These are phyloP conservation scores for Limnephilus auricula DNA, from an alignment of 2,888 invertebrate genomes.

Conservation along the genomic window DNA sequence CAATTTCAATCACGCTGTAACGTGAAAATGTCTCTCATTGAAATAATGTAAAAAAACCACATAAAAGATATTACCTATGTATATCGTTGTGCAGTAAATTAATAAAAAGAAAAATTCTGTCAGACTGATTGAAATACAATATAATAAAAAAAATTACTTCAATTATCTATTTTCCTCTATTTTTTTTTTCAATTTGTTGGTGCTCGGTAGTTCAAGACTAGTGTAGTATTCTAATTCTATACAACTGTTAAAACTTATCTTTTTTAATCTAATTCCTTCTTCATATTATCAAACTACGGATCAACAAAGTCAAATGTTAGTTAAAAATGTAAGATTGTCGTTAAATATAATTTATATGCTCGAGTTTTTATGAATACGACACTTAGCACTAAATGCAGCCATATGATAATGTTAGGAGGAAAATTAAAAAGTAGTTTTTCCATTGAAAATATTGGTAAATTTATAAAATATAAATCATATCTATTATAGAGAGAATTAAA, in stretches of 20 bases:
- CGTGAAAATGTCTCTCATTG: neutral
- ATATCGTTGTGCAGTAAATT: neutral
- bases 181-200: neutral
- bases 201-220: neutral
- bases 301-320: conserved; percentile 20
- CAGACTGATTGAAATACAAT: neutral
- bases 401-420: neutral
- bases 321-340: conserved; percentile 3
- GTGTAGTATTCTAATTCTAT: neutral
- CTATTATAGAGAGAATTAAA: neutral
- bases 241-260: conserved; percentile 21
- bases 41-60: neutral
- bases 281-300: neutral
- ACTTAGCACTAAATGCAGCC: neutral
- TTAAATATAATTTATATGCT: conserved; percentile 27
- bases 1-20: neutral
- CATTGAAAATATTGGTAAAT: neutral
- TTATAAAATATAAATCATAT: neutral
- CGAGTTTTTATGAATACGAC: neutral
- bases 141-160: neutral
- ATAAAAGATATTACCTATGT: no score
- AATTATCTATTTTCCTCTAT: neutral
- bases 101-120: neutral
- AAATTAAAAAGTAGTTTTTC: neutral
- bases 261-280: conserved; percentile 10